Percentiles rank a stretch among this genome's conserved stretches.
Conservation (phyloP, 2,888 invertebrate genomes). For the Mayetiola destructor region DNA sequence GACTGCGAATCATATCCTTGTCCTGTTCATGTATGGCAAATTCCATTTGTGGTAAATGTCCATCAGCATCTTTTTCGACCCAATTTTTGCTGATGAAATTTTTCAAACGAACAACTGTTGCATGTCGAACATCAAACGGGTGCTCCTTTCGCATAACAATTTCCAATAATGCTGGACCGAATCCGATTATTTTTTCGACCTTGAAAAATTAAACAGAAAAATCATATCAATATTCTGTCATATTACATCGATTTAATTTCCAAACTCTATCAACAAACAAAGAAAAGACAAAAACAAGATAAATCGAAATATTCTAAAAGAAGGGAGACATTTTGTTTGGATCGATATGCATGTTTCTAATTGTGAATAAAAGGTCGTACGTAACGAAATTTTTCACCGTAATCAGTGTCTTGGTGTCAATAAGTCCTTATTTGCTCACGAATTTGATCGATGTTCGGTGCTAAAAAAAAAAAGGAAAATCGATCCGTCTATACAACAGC, state of each 20-base stretch:
- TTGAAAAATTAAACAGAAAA: slow-evolving; percentile 29
- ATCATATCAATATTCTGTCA: no score
- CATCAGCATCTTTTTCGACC: slow-evolving; percentile 67
- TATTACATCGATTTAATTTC: no score
- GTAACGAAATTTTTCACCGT: no score
- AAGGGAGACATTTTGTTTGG: no score
- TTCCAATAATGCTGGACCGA: slow-evolving; percentile 84
- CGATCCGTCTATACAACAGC: no score
- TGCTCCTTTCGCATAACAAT: slow-evolving; percentile 83
- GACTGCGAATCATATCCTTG: slow-evolving; percentile 77
- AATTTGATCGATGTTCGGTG: no score
- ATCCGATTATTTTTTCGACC: slow-evolving; percentile 92
- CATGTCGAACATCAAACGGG: slow-evolving; percentile 85
- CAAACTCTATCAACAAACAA: background rate
- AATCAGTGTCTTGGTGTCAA: no score
- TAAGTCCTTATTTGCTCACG: no score
- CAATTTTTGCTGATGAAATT: slow-evolving; percentile 81
- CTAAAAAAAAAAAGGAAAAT: no score
- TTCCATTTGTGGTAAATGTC: slow-evolving; percentile 45
- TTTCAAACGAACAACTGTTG: slow-evolving; percentile 92
- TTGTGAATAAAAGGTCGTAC: no score
- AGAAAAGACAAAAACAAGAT: background rate
- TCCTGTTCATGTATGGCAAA: slow-evolving; percentile 95
- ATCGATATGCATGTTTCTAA: no score
- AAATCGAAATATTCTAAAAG: background rate